These are phyloP conservation scores for Rhinella marina DNA, from an alignment of 2,797 vertebrate genomes.

Conservation along the genomic window DNA sequence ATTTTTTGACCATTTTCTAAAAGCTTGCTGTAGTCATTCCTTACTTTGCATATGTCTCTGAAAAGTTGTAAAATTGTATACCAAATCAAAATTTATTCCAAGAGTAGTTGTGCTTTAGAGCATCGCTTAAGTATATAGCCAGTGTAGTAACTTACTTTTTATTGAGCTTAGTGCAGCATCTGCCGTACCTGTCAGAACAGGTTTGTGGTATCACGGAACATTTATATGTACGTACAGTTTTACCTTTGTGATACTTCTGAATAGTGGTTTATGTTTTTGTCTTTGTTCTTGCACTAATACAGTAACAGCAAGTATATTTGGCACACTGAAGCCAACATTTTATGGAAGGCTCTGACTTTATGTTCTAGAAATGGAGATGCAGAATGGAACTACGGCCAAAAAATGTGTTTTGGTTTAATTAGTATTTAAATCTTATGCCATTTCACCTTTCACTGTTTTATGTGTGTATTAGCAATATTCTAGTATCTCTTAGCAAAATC, in stretches of 20 bases:
- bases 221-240: conserved; percentile 20
- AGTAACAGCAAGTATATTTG: conserved; percentile 2
- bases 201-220: conserved; percentile 4
- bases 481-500: conserved; percentile 17
- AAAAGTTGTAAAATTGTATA: conserved; percentile 23
- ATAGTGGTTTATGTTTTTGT: background rate
- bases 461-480: conserved; percentile 19
- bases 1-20: background rate
- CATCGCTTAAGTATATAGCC: conserved; percentile 38
- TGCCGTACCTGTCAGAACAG: conserved; percentile 42
- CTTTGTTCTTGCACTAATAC: conserved; percentile 12
- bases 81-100: conserved; percentile 28
- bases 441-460: conserved; percentile 32
- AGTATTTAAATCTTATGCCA: conserved; percentile 31
- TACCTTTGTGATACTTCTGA: conserved; percentile 15
- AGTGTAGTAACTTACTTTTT: conserved; percentile 40
- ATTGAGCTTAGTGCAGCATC: conserved; percentile 28
- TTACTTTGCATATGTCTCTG: conserved; percentile 36
- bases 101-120: conserved; percentile 41
- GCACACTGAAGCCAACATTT: background rate
- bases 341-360: background rate
- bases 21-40: conserved; percentile 2
- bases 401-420: conserved; percentile 26
- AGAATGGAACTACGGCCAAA: background rate
- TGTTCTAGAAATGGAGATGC: conserved; percentile 1